Percentiles rank a stretch among this genome's conserved stretches.
phyloP scores from a whole-genome alignment of 1,140 invertebrate species.

The Platyura marginata region DNA sequence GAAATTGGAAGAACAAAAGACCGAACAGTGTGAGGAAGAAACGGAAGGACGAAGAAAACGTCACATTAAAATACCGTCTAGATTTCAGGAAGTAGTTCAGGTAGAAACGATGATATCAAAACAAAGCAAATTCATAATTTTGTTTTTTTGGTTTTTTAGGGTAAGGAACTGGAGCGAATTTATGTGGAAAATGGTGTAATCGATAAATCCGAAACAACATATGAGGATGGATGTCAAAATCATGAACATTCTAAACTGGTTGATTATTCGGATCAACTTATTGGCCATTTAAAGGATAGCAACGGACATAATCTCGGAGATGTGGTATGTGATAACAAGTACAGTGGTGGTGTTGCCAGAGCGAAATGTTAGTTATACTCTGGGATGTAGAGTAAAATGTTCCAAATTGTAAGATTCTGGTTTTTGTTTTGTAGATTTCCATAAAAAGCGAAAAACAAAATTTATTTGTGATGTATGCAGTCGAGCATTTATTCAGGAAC shows the following conservation, averaged over 20 bases:
- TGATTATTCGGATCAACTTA: not conserved
- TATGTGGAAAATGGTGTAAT: slow-evolving; percentile 51
- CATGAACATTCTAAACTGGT: no score
- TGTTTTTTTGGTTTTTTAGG: slow-evolving; percentile 28
- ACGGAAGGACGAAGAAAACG: not conserved
- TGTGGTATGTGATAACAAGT: not conserved
- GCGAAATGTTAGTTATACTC: no score
- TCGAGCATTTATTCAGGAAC: not conserved
- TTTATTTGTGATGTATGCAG: slow-evolving; percentile 4
- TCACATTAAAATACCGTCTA: not conserved
- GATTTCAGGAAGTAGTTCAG: not conserved
- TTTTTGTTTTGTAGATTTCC: no score
- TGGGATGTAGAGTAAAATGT: no score
- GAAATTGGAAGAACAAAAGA: not conserved
- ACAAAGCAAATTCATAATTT: no score
- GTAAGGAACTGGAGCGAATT: slow-evolving; percentile 52
- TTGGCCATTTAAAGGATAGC: slow-evolving; percentile 1
- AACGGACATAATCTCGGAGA: slow-evolving; percentile 2
- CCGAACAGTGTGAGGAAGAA: not conserved
- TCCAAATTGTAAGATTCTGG: slow-evolving; percentile 4
- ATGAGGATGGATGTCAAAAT: no score
- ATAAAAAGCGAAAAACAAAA: not conserved
- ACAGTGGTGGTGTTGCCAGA: no score
- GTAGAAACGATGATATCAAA: not conserved
- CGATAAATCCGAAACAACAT: slow-evolving; percentile 32